These are phyloP conservation scores for Anthopleura sola DNA, from an alignment of 64 coral and sea anemone species.

Conservation along the genomic window DNA sequence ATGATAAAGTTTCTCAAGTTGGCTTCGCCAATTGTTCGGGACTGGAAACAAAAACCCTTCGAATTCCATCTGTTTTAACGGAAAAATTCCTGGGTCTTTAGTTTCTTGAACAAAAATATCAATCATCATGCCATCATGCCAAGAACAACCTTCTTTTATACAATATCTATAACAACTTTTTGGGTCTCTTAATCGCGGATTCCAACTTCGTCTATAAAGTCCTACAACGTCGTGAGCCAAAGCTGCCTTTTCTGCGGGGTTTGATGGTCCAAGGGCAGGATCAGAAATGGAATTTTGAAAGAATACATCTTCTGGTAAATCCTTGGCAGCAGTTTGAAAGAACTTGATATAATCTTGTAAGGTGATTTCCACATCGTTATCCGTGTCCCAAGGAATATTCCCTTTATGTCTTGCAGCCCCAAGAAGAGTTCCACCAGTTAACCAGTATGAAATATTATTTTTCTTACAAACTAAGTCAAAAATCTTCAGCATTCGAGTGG, in stretches of 20 bases:
- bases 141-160: slow-evolving; percentile 1
- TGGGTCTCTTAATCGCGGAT: slow-evolving; percentile 40
- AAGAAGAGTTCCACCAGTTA: slow-evolving; percentile 17
- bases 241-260: not conserved
- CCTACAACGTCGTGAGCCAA: slow-evolving; percentile 3
- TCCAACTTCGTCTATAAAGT: slow-evolving; percentile 27
- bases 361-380: slow-evolving; percentile 31
- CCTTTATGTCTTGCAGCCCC: slow-evolving; percentile 32
- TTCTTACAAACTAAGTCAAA: slow-evolving; percentile 50
- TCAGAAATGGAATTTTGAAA: slow-evolving; percentile 33
- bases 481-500: slow-evolving; percentile 10
- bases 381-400: slow-evolving; percentile 30
- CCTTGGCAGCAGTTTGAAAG: slow-evolving; percentile 30
- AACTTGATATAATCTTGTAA: slow-evolving; percentile 37
- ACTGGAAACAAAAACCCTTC: slow-evolving; percentile 47
- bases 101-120: slow-evolving; percentile 31
- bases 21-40: slow-evolving; percentile 28
- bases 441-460: slow-evolving; percentile 34
- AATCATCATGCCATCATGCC: slow-evolving; percentile 48
- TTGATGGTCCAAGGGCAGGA: slow-evolving; percentile 4
- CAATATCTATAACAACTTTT: slow-evolving; percentile 50
- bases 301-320: slow-evolving; percentile 25
- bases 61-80: slow-evolving; percentile 31
- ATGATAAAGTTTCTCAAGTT: not conserved
- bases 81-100: not conserved